Conservation (phyloP, 2,888 invertebrate species). For the Aspidiotus rigidus region DNA sequence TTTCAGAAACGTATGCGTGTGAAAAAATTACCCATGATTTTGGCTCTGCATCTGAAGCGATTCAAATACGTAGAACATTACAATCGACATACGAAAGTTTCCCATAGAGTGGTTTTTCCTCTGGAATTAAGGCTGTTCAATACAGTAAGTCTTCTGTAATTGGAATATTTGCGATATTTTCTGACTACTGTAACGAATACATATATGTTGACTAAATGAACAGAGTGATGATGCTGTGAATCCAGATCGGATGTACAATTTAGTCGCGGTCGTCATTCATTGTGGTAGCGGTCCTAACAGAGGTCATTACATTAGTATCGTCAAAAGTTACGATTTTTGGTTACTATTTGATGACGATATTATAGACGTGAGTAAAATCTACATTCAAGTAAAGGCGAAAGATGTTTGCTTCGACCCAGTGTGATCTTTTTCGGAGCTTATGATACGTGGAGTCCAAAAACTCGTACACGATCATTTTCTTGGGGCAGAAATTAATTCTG, state of each 20-base stretch:
- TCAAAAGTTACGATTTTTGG: slow-evolving; percentile 99
- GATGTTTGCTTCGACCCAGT: too few relatives aligned
- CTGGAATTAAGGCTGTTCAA: slow-evolving; percentile 94
- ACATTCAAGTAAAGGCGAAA: too few relatives aligned
- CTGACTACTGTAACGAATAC: background rate
- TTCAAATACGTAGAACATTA: slow-evolving; percentile 98
- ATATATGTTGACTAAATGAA: too few relatives aligned
- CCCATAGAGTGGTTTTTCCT: slow-evolving; percentile 97
- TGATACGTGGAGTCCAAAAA: too few relatives aligned
- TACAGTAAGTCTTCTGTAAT: slow-evolving; percentile 58
- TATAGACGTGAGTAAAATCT: slow-evolving; percentile 82
- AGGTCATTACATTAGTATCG: slow-evolving; percentile 99
- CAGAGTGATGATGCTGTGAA: slow-evolving; percentile 97
- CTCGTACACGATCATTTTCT: too few relatives aligned
- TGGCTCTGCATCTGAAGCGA: slow-evolving; percentile 94
- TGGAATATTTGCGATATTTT: slow-evolving; percentile 11
- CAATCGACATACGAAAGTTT: slow-evolving; percentile 96
- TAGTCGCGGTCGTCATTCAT: slow-evolving; percentile 98
- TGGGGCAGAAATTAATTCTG: too few relatives aligned
- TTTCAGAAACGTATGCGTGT: slow-evolving; percentile 85
- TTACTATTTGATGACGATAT: slow-evolving; percentile 98
- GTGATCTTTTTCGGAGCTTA: too few relatives aligned
- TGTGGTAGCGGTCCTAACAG: slow-evolving; percentile 99
- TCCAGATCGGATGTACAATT: slow-evolving; percentile 94
- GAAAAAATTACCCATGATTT: slow-evolving; percentile 93